Evolutionary conservation across 2,113 vertebrate genomes (phyloP), one percentile per base, ranked within the genome.

Genomic region (Rhabdornis inornatus): DNA sequence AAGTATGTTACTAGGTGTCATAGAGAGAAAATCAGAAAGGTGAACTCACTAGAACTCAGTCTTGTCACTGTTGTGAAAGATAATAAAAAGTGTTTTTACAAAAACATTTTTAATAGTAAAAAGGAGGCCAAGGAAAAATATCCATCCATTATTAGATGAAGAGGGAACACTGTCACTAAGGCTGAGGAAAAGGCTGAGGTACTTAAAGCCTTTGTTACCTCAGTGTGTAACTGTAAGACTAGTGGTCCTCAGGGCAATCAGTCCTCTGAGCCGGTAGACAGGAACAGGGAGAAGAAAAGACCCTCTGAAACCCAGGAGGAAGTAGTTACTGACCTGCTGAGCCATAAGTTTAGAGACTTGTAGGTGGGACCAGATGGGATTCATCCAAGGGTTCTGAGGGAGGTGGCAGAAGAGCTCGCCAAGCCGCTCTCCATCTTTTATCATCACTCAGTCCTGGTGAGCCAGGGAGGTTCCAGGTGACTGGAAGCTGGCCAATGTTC

Each of bases 151-250:
- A 18, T 27, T 49, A 12, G 18, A 22, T 31, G 9, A 15, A 13
- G 17, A 4, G 4, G 17, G 17, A 72, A 11, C 17, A 19, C 9
- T 27, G 13, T 57, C 21, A 42, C 11, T 4, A 42, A 50, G 35
- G 31, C 57, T 33, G 15, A 50, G 14, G 6, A 33, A 56, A 71
- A 88, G 17, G 10, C 9, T 31, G 57, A 64, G 8, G 17, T 88
- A 80, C 25, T 35, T 49, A 12, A 19, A 31, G 14, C 3, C 22
- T 65, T 65, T 42, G 37, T 72, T 50, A 21, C 14, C 13, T 42
- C 35, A 19, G 27, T 44, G 27, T 37, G 0, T 28, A 72, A 13
- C 3, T 2, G 0, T 37, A 44, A 28, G 12, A 33, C 7, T 37
- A 35, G 31, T 13, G 23, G 50, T 57, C 14, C 31, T 33, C 18